Evolutionary conservation across 2,888 invertebrate species (phyloP).

Genomic region (Mythimna ferrago): DNA sequence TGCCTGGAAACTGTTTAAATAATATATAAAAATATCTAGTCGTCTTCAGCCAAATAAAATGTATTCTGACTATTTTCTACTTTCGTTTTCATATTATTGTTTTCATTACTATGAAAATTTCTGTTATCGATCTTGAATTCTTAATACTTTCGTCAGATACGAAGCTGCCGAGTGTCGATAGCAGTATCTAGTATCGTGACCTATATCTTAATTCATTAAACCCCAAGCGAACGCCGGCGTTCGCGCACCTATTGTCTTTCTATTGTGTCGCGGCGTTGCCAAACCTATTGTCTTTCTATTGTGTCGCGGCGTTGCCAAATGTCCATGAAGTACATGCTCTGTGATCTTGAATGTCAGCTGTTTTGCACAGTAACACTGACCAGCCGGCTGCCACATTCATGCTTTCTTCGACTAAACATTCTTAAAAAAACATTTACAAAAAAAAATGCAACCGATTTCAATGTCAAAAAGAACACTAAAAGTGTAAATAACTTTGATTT

Average conservation of each 20-base stretch:
- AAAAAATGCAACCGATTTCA: no score
- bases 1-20: not conserved
- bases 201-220: no score
- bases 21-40: no score
- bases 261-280: no score
- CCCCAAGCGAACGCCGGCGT: no score
- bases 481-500: no score
- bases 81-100: not conserved
- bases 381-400: not conserved
- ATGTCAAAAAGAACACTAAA: no score
- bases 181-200: not conserved
- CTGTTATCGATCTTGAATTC: not conserved
- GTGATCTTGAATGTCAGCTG: not conserved
- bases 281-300: no score
- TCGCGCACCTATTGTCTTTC: no score
- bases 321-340: not conserved
- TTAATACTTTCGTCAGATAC: not conserved
- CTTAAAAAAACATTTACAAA: no score
- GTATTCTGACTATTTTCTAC: not conserved
- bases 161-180: not conserved
- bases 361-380: not conserved
- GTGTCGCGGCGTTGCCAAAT: slow-evolving; percentile 11
- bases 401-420: not conserved
- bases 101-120: not conserved
- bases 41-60: not conserved